A percentile compares a stretch with the other conserved stretches of the same genome.
Conservation (phyloP, 1,140 invertebrate species). For the Danaus melanippus region DNA sequence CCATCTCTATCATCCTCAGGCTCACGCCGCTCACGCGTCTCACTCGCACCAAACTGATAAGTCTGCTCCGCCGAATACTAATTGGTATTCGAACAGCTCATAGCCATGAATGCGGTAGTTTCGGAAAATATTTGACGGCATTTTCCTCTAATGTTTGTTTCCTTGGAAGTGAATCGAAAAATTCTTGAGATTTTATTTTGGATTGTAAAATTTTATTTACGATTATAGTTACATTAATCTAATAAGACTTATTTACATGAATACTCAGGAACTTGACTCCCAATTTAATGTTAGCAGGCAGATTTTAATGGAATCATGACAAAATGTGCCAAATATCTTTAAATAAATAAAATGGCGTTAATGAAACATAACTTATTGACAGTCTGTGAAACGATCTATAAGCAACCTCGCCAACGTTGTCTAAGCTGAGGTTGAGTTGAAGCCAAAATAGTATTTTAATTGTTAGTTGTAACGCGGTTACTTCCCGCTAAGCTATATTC, state of each 20-base stretch:
- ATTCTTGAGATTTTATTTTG: conserved; percentile 3
- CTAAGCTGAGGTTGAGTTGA: neutral
- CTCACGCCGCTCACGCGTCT: conserved; percentile 69
- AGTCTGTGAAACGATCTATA: no score
- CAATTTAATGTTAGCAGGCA: neutral
- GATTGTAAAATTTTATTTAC: neutral
- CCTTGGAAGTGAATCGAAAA: conserved; percentile 4
- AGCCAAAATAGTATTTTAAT: conserved; percentile 19
- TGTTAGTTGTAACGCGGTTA: conserved; percentile 16
- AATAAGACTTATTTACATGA: neutral
- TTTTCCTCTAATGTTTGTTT: conserved; percentile 15
- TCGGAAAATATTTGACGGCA: conserved; percentile 16
- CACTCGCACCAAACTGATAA: conserved; percentile 67
- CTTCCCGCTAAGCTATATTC: conserved; percentile 36
- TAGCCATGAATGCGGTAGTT: conserved; percentile 65
- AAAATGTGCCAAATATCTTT: conserved; percentile 18
- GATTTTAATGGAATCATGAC: conserved; percentile 4
- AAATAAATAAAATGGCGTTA: conserved; percentile 12
- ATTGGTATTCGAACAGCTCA: conserved; percentile 86
- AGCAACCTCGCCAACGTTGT: no score
- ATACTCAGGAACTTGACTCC: conserved; percentile 1
- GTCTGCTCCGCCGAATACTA: conserved; percentile 74
- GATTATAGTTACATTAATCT: neutral
- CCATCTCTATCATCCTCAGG: conserved; percentile 87
- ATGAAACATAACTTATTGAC: no score